Conservation (phyloP, 2,113 vertebrate species). For the Poicephalus gulielmi region DNA sequence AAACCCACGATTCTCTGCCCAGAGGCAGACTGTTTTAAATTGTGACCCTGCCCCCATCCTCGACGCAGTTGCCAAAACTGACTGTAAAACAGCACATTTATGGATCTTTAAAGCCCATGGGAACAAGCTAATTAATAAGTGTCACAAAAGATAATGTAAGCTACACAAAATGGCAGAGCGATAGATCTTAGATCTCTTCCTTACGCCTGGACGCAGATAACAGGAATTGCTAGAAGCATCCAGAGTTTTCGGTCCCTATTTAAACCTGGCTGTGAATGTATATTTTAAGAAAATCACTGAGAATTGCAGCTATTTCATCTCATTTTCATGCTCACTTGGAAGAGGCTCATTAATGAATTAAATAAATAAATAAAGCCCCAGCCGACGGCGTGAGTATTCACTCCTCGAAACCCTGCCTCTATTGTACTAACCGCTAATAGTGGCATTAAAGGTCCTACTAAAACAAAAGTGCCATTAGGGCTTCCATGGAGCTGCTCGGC, state of each 20-base stretch:
- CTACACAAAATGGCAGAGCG: not conserved
- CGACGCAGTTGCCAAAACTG: not conserved
- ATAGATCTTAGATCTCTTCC: not conserved
- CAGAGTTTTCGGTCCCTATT: not conserved
- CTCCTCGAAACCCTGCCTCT: not conserved
- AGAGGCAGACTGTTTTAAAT: not conserved
- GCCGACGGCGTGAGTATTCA: not conserved
- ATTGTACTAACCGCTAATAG: not conserved
- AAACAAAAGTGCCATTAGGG: not conserved
- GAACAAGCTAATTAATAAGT: not conserved
- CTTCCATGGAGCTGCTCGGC: not conserved
- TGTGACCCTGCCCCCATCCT: not conserved
- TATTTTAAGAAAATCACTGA: not conserved
- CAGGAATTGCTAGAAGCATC: not conserved
- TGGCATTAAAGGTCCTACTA: not conserved
- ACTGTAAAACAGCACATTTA: not conserved
- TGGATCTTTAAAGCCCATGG: not conserved
- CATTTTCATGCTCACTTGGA: not conserved
- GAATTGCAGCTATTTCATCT: not conserved
- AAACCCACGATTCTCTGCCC: not conserved
- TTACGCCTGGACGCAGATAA: not conserved
- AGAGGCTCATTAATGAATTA: not conserved
- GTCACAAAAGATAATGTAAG: not conserved
- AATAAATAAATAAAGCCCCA: not conserved
- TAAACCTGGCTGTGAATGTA: not conserved